Evolutionary conservation across 64 coral and sea anemone genomes (phyloP), one percentile per base, ranked within the genome.

Genomic region (Porites australiensis): DNA sequence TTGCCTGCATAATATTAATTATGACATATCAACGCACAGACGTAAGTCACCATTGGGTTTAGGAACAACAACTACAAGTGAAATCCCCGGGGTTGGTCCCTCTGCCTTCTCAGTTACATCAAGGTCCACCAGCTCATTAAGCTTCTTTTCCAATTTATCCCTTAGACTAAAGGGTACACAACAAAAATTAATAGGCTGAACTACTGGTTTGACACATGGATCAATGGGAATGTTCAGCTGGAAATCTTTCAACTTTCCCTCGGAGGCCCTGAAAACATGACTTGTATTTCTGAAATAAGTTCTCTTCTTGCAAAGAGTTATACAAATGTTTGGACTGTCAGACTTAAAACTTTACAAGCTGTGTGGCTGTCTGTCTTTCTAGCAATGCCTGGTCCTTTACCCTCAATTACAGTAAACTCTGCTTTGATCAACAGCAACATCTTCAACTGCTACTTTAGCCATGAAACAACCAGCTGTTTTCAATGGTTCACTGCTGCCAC

Each of bases 51-150:
- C 65, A 58, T 53, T 68, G 7, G 44, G 64, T 46, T 91, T 82
- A 23, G 89, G 89, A 15, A 91, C 77, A 58, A 91, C 69, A 64
- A 82, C 89, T 48, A 91, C 64, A 70, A 78, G 89, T 50, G 64
- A 74, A 20, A 82, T 79, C 89, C 58, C 64, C 13, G 21, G 80
- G 62, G 82, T 85, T 44, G 61, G 8, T 15, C 80, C 19, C 13
- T 62, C 58, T 49, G 55, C 80, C 12, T 21, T 67, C n/a, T 83
- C 80, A 2, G 11, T 83, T 62, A 64, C 64, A 44, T 63, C 44
- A 21, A 61, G 55, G 10, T 5, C 23, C 19, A 58, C 58, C 7
- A 81, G 77, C 77, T 81, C 77, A 20, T 81, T 43, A 63, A 64
- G 16, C 50, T 83, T 61, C 27, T 67, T 62, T 62, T 83, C 64